Percentiles rank a stretch among this genome's conserved stretches.
phyloP scores from a whole-genome alignment of 1,140 invertebrate species.

The Tigriopus japonicus region DNA sequence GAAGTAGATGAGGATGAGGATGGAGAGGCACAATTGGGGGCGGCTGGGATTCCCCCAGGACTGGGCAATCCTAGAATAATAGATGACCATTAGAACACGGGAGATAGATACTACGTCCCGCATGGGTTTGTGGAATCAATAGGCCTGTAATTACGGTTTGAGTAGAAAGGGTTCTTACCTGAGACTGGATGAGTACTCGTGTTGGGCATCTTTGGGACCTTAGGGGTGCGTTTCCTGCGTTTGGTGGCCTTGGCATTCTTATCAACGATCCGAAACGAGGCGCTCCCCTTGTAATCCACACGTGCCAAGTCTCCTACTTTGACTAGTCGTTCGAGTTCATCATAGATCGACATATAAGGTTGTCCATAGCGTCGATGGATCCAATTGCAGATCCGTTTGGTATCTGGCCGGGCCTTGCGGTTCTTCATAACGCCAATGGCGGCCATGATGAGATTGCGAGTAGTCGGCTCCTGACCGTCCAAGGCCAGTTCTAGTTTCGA shows the following conservation, averaged over 20 bases:
- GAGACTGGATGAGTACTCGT: background rate
- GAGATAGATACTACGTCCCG: too few relatives aligned
- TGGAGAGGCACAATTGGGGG: too few relatives aligned
- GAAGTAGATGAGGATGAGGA: too few relatives aligned
- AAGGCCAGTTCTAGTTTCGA: background rate
- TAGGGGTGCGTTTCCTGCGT: background rate
- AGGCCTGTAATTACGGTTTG: too few relatives aligned
- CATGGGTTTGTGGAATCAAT: too few relatives aligned
- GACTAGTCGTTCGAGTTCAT: conserved; percentile 1
- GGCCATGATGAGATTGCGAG: conserved; percentile 3
- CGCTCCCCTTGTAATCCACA: conserved; percentile 14
- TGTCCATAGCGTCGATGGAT: conserved; percentile 8
- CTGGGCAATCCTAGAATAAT: too few relatives aligned
- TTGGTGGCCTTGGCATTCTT: background rate
- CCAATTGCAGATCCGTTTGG: conserved; percentile 13
- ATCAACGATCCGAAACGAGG: conserved; percentile 4
- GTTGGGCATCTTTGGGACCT: background rate
- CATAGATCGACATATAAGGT: background rate
- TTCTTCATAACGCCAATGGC: conserved; percentile 13
- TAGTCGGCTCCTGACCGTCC: conserved; percentile 5
- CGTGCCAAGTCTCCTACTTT: background rate
- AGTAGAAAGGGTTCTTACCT: too few relatives aligned
- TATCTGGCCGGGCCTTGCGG: conserved; percentile 13
- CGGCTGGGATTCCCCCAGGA: too few relatives aligned
- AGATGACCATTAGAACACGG: too few relatives aligned